Percentiles rank a stretch among this genome's conserved stretches.
Evolutionary conservation across 2,888 invertebrate genomes (phyloP).

Genomic region (Ormia ochracea): DNA sequence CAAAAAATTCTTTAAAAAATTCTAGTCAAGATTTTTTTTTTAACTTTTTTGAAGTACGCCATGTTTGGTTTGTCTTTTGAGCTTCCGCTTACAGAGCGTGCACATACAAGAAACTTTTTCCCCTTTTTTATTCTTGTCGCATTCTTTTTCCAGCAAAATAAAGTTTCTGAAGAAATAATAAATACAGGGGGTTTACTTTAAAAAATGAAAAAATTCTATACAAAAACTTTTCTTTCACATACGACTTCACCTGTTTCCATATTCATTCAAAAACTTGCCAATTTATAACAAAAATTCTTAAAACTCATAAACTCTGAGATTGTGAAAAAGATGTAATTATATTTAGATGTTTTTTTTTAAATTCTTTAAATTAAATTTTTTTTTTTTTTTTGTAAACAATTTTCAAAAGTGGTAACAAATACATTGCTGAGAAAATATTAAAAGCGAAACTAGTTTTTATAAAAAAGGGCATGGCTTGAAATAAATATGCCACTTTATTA

Average conservation of each 20-base stretch:
- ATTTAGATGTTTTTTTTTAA: too few relatives aligned
- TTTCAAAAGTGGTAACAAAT: too few relatives aligned
- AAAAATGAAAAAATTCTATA: neutral
- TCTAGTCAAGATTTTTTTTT: slow-evolving; percentile 54
- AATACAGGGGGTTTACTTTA: slow-evolving; percentile 10
- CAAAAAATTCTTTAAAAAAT: slow-evolving; percentile 63
- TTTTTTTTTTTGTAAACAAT: too few relatives aligned
- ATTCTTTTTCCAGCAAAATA: slow-evolving; percentile 17
- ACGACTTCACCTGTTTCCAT: neutral
- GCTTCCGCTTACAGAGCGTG: slow-evolving; percentile 68
- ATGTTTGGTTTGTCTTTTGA: slow-evolving; percentile 76
- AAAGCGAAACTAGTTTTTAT: too few relatives aligned
- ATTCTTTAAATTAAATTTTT: too few relatives aligned
- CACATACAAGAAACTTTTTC: slow-evolving; percentile 39
- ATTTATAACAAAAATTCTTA: too few relatives aligned
- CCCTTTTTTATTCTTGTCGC: slow-evolving; percentile 43
- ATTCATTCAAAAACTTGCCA: neutral
- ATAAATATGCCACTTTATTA: too few relatives aligned
- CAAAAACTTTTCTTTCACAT: neutral
- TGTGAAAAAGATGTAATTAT: too few relatives aligned
- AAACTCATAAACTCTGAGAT: too few relatives aligned
- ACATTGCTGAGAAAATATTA: too few relatives aligned
- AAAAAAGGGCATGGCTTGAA: too few relatives aligned
- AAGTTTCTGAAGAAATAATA: slow-evolving; percentile 1
- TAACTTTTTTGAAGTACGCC: slow-evolving; percentile 67